Base-by-base conservation (phyloP, 2,797 vertebrate species). In the Ficedula albicollis region DNA sequence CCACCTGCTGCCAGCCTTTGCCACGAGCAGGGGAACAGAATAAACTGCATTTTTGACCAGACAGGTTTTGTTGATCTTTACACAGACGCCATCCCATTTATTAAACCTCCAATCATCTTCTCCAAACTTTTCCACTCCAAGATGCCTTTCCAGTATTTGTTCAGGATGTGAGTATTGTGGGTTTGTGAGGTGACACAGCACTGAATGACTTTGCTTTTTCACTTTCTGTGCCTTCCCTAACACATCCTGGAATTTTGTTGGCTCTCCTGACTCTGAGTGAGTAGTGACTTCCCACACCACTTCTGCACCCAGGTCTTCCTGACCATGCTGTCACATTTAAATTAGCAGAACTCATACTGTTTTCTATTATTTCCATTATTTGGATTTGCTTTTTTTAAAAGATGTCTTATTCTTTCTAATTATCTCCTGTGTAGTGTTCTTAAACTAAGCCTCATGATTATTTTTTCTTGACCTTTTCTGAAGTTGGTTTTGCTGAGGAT, bases 371-470 rank as follows among this genome's bases (percentile, higher is more conserved):
- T 93, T 66, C 36, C 32, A 70, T 79, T 89, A 48, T 77, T 77
- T 87, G 63, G 6, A 79, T 84, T 66, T 81, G 22, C 13, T 25
- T 89, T 62, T 38, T 67, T 52, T 1, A 38, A 21, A 18, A 43
- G 58, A n/a, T 58, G 12, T 73, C 32, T 87, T 76, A 52, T 83
- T 91, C n/a, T 87, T 91, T 79, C n/a, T 87, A 85, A 92, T 95
- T 73, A 54, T 69, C 87, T 92, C 25, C n/a, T 38, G 14, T 66
- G 43, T 23, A 23, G n/a, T 48, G n/a, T 77, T 83, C 64, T 92
- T 93, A 70, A 84, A 72, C 49, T 79, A 89, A 89, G 20, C 13
- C 16, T 5, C 30, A 39, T 49, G 13, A 68, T 41, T 80, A 21
- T 44, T 75, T 79, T 89, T 63, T 18, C 36, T 43, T 89, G 52